Evolutionary conservation across 23 tunicate species (phyloP).

Genomic region (Trididemnum clinides): DNA sequence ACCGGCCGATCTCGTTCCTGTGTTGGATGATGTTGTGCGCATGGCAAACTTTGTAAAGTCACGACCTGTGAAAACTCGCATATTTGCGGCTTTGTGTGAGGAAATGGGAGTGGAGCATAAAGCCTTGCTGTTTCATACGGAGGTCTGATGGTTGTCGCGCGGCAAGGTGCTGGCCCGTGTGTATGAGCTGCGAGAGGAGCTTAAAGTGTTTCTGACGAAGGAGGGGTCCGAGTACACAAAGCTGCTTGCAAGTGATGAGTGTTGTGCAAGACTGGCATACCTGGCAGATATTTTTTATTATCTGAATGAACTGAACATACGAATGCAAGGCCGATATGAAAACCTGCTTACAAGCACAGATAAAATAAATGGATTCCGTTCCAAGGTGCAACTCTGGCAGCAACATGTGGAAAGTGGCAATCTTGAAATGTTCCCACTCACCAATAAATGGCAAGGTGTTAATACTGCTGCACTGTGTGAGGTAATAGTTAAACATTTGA

Average conservation of each 20-base stretch:
- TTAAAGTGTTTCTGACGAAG: background rate
- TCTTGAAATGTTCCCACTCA: too few relatives aligned
- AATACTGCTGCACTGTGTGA: background rate
- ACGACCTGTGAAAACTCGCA: conserved; percentile 43
- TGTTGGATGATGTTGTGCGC: conserved; percentile 29
- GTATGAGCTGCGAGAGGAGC: conserved; percentile 18
- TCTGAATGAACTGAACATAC: conserved; percentile 26
- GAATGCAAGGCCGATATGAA: conserved; percentile 38
- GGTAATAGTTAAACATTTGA: too few relatives aligned
- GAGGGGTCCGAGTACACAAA: background rate
- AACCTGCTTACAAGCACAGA: too few relatives aligned
- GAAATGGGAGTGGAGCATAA: conserved; percentile 46
- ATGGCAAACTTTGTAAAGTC: conserved; percentile 35
- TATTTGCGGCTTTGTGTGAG: conserved; percentile 29
- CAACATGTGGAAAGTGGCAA: conserved; percentile 24
- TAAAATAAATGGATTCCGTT: conserved; percentile 12
- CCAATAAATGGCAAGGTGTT: background rate
- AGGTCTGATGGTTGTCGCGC: conserved; percentile 17
- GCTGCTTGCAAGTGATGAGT: too few relatives aligned
- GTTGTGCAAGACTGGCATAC: conserved; percentile 29
- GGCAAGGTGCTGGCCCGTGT: conserved; percentile 19
- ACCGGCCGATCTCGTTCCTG: conserved; percentile 48
- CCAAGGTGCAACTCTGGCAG: conserved; percentile 13
- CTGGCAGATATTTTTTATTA: conserved; percentile 15
- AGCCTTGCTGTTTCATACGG: conserved; percentile 24